Evolutionary conservation across 2,797 vertebrate species (phyloP).

Genomic region (Eleutherodactylus coqui): DNA sequence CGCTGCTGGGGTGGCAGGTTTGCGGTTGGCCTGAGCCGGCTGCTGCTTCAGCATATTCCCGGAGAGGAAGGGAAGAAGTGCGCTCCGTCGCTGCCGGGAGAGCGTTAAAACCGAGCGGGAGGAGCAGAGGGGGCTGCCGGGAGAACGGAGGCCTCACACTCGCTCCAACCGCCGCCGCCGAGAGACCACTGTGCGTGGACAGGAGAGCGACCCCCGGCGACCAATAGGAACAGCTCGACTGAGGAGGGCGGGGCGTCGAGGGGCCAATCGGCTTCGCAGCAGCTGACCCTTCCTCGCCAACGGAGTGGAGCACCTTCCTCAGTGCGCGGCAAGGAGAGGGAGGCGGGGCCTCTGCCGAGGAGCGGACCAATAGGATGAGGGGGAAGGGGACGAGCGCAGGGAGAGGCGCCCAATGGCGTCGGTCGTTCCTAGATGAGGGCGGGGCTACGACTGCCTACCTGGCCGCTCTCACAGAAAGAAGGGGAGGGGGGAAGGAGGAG

Average conservation of each 20-base stretch:
- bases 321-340: constrained; percentile 23
- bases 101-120: not conserved
- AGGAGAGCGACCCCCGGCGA: not conserved
- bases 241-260: not conserved
- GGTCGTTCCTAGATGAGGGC: not conserved
- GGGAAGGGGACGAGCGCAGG: too few species aligned
- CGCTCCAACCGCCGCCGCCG: constrained; percentile 49
- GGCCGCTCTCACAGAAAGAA: constrained; percentile 13
- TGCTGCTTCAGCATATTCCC: constrained; percentile 57
- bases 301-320: not conserved
- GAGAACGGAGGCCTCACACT: constrained; percentile 45
- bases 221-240: constrained; percentile 18
- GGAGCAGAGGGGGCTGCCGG: not conserved
- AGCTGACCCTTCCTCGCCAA: constrained; percentile 33
- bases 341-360: not conserved
- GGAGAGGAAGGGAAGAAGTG: not conserved
- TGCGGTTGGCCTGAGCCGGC: constrained; percentile 35
- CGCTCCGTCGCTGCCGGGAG: not conserved
- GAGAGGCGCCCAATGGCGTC: not conserved
- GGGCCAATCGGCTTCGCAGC: not conserved
- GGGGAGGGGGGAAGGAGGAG: not conserved
- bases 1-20: constrained; percentile 25
- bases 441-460: constrained; percentile 46
- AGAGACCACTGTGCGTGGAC: constrained; percentile 55
- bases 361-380: not conserved